phyloP scores from a whole-genome alignment of 2,888 invertebrate genomes.

The Oxytorus armatus region DNA sequence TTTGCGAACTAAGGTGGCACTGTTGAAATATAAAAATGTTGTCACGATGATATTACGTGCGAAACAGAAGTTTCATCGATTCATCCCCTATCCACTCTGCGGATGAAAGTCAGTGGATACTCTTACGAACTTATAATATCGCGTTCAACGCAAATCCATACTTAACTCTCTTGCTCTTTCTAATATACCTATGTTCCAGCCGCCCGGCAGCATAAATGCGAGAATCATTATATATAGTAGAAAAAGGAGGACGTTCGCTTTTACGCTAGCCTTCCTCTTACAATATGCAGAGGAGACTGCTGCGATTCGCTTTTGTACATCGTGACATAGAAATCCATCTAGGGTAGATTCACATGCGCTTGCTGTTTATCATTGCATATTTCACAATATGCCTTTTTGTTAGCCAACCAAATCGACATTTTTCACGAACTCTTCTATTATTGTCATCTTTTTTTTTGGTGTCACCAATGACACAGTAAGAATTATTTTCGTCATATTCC shows the following conservation, averaged over 20 bases:
- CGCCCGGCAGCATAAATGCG: not conserved
- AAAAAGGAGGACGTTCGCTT: conserved; percentile 38
- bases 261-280: conserved; percentile 6
- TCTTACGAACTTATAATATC: conserved; percentile 6
- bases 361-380: conserved; percentile 20
- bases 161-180: conserved; percentile 34
- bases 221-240: conserved; percentile 23
- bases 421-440: not conserved
- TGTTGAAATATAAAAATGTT: conserved; percentile 5
- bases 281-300: conserved; percentile 35
- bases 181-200: not conserved
- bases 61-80: conserved; percentile 24
- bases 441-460: not conserved
- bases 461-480: too few species aligned
- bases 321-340: conserved; percentile 26
- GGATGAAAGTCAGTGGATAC: not conserved
- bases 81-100: not conserved
- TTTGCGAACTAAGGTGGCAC: not conserved
- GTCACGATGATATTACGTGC: not conserved
- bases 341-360: conserved; percentile 23
- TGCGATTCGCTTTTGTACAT: not conserved
- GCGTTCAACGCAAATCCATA: conserved; percentile 44
- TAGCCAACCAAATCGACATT: not conserved
- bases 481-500: too few species aligned
- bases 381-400: conserved; percentile 16